Percentiles rank a stretch among this genome's conserved stretches.
These are phyloP conservation scores for Pedetes capensis DNA, from an alignment of 2,113 vertebrate genomes.

Conservation along the genomic window DNA sequence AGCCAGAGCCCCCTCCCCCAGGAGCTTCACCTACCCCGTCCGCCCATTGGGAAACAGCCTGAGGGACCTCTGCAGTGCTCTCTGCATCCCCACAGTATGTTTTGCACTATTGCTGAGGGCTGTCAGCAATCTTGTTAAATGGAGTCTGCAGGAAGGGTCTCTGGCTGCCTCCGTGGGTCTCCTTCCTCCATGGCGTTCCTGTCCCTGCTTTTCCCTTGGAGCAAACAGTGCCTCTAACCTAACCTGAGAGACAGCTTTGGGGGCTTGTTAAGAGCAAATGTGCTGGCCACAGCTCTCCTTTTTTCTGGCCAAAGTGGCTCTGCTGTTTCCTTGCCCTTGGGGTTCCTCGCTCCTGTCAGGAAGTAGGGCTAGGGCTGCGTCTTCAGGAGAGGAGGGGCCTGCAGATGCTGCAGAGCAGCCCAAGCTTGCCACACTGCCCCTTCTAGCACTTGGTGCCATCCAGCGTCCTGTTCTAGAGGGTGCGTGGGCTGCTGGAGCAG, in stretches of 20 bases:
- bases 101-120: background rate
- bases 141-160: background rate
- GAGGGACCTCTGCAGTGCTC: background rate
- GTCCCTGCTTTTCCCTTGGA: too few species aligned
- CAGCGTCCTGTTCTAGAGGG: background rate
- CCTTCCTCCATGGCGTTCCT: fast-evolving
- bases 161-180: background rate
- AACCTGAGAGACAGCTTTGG: background rate
- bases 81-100: too few species aligned
- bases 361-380: background rate
- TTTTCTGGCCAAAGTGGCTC: background rate
- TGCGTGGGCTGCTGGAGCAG: fast-evolving
- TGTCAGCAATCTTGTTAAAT: background rate
- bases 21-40: background rate
- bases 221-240: too few species aligned
- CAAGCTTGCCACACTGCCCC: background rate
- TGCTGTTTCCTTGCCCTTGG: fast-evolving
- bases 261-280: background rate
- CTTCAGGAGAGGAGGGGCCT: background rate
- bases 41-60: background rate
- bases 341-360: background rate
- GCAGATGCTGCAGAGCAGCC: background rate
- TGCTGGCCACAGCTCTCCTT: background rate
- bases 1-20: background rate
- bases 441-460: background rate